A percentile compares a stretch with the other conserved stretches of the same genome.
These are phyloP conservation scores for Hippocampus kuda DNA, from an alignment of 2,797 vertebrate species.

Conservation along the genomic window DNA sequence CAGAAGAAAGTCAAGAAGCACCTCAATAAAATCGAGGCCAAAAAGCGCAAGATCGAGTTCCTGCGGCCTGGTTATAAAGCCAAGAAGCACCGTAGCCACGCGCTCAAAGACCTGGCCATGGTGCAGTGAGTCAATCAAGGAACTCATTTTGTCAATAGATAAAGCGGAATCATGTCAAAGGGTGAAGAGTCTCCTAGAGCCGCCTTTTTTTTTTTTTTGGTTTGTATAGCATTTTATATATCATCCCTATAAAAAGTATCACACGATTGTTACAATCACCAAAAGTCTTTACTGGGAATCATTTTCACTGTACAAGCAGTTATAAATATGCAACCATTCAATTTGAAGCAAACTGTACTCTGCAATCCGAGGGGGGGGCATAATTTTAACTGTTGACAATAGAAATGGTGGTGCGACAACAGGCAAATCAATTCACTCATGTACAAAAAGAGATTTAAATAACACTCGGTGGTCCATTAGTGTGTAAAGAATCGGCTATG, in stretches of 20 bases:
- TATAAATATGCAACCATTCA: conserved; percentile 71
- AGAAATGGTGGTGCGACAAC: conserved; percentile 11
- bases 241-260: not conserved
- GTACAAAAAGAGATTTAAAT: conserved; percentile 51
- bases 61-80: conserved; percentile 80
- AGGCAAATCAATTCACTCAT: conserved; percentile 17
- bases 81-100: conserved; percentile 74
- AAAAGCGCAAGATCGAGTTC: conserved; percentile 89
- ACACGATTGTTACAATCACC: conserved; percentile 40
- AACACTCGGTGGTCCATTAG: conserved; percentile 26
- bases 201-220: conserved; percentile 1
- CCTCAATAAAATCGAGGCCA: conserved; percentile 86
- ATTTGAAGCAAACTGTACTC: conserved; percentile 26
- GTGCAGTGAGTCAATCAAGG: conserved; percentile 66
- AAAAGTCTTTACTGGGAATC: conserved; percentile 57
- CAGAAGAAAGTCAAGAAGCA: conserved; percentile 94
- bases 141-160: not conserved
- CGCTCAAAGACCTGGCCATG: conserved; percentile 83
- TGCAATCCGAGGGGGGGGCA: conserved; percentile 1
- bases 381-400: not conserved
- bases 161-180: not conserved
- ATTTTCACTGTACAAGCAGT: conserved; percentile 64
- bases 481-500: conserved; percentile 1
- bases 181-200: not conserved
- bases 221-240: conserved; percentile 9